Evolutionary conservation across 2,797 vertebrate genomes (phyloP), one percentile per base, ranked within the genome.

Genomic region (Loris lydekkerianus): DNA sequence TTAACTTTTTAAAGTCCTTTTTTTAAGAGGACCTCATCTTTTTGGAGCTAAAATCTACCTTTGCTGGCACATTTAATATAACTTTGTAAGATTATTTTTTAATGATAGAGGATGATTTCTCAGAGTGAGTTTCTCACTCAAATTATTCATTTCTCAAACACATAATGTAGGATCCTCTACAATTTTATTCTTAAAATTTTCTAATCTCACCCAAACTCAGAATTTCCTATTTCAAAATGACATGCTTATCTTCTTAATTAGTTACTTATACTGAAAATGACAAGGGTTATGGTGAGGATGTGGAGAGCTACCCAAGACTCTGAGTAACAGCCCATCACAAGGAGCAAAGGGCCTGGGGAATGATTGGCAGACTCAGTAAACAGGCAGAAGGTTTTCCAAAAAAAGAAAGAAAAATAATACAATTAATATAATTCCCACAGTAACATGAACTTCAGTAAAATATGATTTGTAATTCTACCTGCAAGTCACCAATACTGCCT

Each of bases 1-100:
- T 76, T 89, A 29, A 75, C n/a, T 95, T 25, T 86, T 49, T 86
- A 78, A 85, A 46, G 8, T 53, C 37, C n/a, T 40, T 69, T 53
- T 43, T 23, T 65, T 25, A 75, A 43, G 82, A 10, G 11, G 2
- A 5, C 5, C 20, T 90, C 60, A 73, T 75, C 17, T 94, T 53
- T 86, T 94, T 63, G 49, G 23, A 60, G 31, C 77, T 93, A 65
- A 94, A 94, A 83, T 84, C 23, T 96, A 56, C 49, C 1, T 91
- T 90, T 72, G 13, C 40, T 69, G 78, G n/a, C 7, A 63, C 69
- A 89, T 89, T 89, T 78, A 83, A 80, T 17, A 89, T 73, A n/a
- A 73, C 49, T 21, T 49, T 76, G n/a, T 75, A 81, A 67, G 27
- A 76, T 88, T 49, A 67, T 49, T 92, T 86, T 89, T 67, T 31